Evolutionary conservation across 2,888 invertebrate genomes (phyloP).

Genomic region (Acleris cristana): DNA sequence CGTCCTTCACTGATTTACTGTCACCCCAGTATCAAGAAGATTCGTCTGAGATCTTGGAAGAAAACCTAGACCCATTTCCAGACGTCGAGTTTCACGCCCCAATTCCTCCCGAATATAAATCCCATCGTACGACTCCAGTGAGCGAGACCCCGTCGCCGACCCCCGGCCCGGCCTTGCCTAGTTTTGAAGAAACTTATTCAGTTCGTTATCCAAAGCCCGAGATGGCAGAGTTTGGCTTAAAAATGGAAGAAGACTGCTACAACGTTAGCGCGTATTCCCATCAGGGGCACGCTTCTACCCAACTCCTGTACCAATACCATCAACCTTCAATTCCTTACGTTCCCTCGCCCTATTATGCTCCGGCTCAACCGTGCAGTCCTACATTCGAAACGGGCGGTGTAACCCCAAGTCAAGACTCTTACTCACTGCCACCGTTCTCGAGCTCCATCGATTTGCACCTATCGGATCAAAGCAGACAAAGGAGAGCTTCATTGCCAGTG

Average conservation of each 20-base stretch:
- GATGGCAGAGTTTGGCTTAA: slow-evolving; percentile 87
- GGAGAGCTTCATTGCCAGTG: slow-evolving; percentile 90
- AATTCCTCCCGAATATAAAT: slow-evolving; percentile 70
- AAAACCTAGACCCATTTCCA: slow-evolving; percentile 89
- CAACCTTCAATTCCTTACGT: slow-evolving; percentile 84
- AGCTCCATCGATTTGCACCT: slow-evolving; percentile 88
- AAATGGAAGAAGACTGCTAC: slow-evolving; percentile 94
- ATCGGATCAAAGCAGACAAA: slow-evolving; percentile 85
- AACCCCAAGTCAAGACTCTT: slow-evolving; percentile 85
- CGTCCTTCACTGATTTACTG: slow-evolving; percentile 91
- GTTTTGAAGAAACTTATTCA: slow-evolving; percentile 95
- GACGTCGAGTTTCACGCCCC: slow-evolving; percentile 85
- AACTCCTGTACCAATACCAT: slow-evolving; percentile 84
- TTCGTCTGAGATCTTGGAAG: slow-evolving; percentile 87
- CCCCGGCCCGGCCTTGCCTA: slow-evolving; percentile 88
- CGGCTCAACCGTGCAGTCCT: slow-evolving; percentile 84
- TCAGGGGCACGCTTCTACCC: slow-evolving; percentile 83
- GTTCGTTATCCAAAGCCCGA: slow-evolving; percentile 88
- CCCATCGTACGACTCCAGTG: slow-evolving; percentile 70
- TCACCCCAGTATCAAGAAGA: slow-evolving; percentile 90
- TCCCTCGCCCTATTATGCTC: slow-evolving; percentile 83
- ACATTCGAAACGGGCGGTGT: slow-evolving; percentile 77
- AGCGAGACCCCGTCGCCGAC: slow-evolving; percentile 76
- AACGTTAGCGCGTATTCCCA: slow-evolving; percentile 85
- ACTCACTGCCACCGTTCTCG: slow-evolving; percentile 88